Base-by-base conservation (phyloP, 2,113 vertebrate genomes). In the Labeo rohita region DNA sequence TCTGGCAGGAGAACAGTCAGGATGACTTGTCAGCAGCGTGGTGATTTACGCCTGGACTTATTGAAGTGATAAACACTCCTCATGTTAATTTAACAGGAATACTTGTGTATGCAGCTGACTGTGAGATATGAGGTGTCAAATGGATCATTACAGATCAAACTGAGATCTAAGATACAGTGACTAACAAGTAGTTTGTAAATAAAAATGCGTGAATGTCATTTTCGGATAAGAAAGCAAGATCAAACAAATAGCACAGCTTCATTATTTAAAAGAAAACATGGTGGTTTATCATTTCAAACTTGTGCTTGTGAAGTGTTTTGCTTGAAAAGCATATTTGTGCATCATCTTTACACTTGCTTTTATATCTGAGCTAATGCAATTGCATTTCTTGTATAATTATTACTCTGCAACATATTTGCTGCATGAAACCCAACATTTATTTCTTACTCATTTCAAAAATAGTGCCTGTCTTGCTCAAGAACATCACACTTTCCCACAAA, bases 11-110 rank as follows among this genome's bases (percentile, higher is more conserved):
- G n/a, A 72, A 36, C 56, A 43, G 70, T 23, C 56, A 6, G 54
- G 4, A 49, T 9, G 49, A 45, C 34, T 47, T 79, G 79, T 59
- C 73, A 79, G 61, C 85, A 68, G 43, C 47, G 11, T 4, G 21
- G 52, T 68, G 83, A 87, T 75, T 87, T 80, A 84, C 56, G 6
- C 23, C 47, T 43, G 9, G 77, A 87, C 45, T 63, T 79, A 54
- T 11, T 78, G 59, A 83, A 83, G 56, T 61, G 77, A 86, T 77
- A 15, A 85, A 87, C 52, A 47, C 47, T 45, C 70, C 83, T 52
- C 54, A 2, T 3, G 11, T 59, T 75, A 75, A 89, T 80, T 83
- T 23, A 63, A 72, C 73, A 66, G 65, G 65, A 87, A 82, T 73
- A 56, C 28, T 83, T 28, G 50, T 50, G 23, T 47, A 49, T 59